These are phyloP conservation scores for Drosophila paramelanica DNA, from an alignment of 2,888 invertebrate species.

Conservation along the genomic window DNA sequence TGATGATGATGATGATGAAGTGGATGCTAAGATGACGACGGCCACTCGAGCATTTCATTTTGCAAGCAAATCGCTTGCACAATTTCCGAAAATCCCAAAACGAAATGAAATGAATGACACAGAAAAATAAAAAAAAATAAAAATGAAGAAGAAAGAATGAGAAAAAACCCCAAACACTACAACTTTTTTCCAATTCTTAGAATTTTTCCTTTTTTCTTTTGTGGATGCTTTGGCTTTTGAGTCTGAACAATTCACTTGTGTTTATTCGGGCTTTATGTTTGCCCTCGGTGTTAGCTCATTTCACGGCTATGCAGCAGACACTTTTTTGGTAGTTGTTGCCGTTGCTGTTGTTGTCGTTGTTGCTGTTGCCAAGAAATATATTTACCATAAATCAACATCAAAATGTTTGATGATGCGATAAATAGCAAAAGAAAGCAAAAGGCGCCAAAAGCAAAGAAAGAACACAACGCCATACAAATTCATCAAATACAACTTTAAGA, in stretches of 20 bases:
- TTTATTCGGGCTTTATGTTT: constrained; percentile 72
- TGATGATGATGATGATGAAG: constrained; percentile 31
- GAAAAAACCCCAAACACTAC: constrained; percentile 14
- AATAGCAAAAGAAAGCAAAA: constrained; percentile 68
- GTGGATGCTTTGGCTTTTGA: constrained; percentile 16
- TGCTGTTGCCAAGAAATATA: constrained; percentile 63
- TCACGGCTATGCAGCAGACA: constrained; percentile 55
- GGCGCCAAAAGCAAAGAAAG: constrained; percentile 37
- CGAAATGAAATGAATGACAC: constrained; percentile 50
- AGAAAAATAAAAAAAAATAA: constrained; percentile 22
- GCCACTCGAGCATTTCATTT: constrained; percentile 52
- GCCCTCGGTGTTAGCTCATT: constrained; percentile 69
- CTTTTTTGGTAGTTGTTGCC: constrained; percentile 36
- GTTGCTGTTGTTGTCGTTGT: constrained; percentile 33
- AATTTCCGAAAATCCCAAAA: constrained; percentile 67
- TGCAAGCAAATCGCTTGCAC: constrained; percentile 65
- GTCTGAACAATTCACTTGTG: constrained; percentile 53
- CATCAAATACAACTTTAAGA: constrained; percentile 35
- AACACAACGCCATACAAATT: constrained; percentile 31
- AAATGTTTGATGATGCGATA: constrained; percentile 81
- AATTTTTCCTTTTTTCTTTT: constrained; percentile 21
- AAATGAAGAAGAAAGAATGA: not conserved
- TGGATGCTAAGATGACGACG: constrained; percentile 17
- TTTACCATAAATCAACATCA: constrained; percentile 81
- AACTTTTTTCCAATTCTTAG: constrained; percentile 24